A percentile compares a stretch with the other conserved stretches of the same genome.
Conservation (phyloP, 2,888 invertebrate genomes). For the Heliconius erato region DNA sequence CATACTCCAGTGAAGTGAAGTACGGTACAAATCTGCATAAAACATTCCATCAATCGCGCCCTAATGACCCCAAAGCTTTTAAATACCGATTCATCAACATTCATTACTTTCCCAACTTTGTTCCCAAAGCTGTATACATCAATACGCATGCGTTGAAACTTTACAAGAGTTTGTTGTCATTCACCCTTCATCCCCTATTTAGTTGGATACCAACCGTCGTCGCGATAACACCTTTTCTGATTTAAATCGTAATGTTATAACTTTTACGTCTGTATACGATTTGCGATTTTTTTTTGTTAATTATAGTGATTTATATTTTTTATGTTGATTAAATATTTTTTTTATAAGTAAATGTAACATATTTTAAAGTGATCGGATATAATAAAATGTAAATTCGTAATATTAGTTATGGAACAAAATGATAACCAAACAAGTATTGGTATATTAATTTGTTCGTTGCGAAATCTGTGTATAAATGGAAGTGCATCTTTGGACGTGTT, state of each 20-base stretch:
- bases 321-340: conserved; percentile 3
- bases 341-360: conserved; percentile 21
- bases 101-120: conserved; percentile 51
- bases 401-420: conserved; percentile 76
- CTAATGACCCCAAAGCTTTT: conserved; percentile 49
- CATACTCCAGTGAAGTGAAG: background rate
- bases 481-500: conserved; percentile 75
- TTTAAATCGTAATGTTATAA: conserved; percentile 51
- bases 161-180: conserved; percentile 57
- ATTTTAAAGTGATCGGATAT: conserved; percentile 32
- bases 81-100: conserved; percentile 54
- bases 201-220: conserved; percentile 63
- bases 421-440: conserved; percentile 59
- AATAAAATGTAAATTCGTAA: conserved; percentile 49
- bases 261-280: conserved; percentile 57
- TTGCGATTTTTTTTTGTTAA: conserved; percentile 17
- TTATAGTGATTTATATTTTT: conserved; percentile 20
- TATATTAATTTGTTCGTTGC: conserved; percentile 66
- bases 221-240: conserved; percentile 59
- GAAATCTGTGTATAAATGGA: conserved; percentile 78
- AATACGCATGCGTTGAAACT: conserved; percentile 70
- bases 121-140: conserved; percentile 57
- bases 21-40: conserved; percentile 23
- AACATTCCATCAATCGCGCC: conserved; percentile 42
- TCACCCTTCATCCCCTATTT: conserved; percentile 65